Evolutionary conservation across 2,113 vertebrate genomes (phyloP), one percentile per base, ranked within the genome.

Genomic region (Ramphastos sulfuratus): DNA sequence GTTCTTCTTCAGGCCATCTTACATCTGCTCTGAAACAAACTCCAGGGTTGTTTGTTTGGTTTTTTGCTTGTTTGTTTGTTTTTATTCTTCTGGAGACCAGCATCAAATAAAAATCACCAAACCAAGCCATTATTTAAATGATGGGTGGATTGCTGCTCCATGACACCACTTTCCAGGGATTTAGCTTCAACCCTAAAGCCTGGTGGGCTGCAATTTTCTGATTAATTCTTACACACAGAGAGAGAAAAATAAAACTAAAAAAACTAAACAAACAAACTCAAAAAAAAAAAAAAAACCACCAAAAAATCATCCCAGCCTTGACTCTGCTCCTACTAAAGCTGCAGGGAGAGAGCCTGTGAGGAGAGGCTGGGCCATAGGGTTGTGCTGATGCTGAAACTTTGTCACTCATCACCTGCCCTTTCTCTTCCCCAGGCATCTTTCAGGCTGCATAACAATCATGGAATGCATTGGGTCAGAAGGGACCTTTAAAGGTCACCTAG

Each of bases 171-270:
- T 88, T 64, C 46, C 60, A 92, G 71, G 79, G 94, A 96, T 95
- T 96, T 95, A 88, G 37, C 46, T 93, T 66, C 86, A 70, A 46
- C 50, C 21, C 78, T 12, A 84, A 91, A 94, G 59, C 92, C 50
- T 12, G 23, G 31, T 31, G 60, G 59, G 42, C 76, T 90, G 95
- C 94, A 89, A 85, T 96, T 94, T 94, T 55, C 94, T 96, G 96
- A 97, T 96, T 93, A 90, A 65, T 95, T 95, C 77, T 81, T 79
- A 74, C 42, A 4, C 30, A 28, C 56, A 82, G 5, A 50, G 20
- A 48, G 6, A 50, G 27, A 42, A 18, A 31, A 14, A 33, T 33
- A 48, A 67, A 23, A 23, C 42, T 15, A 42, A 42, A 42, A 42
- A 42, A 42, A 42, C 42, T 6, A 39, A 39, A 39, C 37, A 39